Percentiles rank a stretch among this genome's conserved stretches.
Evolutionary conservation across 2,888 invertebrate genomes (phyloP).

Genomic region (Chironomus riparius): DNA sequence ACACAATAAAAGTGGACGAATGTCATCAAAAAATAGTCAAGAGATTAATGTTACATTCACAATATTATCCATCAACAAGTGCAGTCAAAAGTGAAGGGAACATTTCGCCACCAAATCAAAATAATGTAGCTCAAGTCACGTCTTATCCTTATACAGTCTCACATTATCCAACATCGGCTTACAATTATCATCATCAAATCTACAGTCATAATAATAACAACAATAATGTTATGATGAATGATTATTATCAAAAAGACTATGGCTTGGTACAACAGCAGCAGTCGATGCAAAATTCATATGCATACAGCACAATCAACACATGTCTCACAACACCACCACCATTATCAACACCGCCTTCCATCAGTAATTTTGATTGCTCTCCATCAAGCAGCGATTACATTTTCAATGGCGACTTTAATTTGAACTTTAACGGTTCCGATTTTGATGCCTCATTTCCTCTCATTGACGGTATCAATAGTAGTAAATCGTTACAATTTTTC

Average conservation of each 20-base stretch:
- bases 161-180: neutral
- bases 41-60: constrained; percentile 29
- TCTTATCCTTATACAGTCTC: neutral
- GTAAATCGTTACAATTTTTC: neutral
- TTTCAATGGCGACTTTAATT: constrained; percentile 14
- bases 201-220: neutral
- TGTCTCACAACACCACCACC: neutral
- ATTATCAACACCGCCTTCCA: neutral
- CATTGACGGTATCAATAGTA: neutral
- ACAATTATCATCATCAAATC: neutral
- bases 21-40: constrained; percentile 29
- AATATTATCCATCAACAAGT: constrained; percentile 21
- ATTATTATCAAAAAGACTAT: neutral
- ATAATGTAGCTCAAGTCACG: neutral
- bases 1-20: neutral
- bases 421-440: neutral
- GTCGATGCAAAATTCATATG: neutral
- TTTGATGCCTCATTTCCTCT: constrained; percentile 1
- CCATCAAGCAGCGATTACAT: constrained; percentile 2
- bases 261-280: neutral
- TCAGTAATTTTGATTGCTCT: neutral
- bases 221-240: neutral
- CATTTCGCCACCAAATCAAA: neutral
- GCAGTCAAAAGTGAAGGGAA: neutral
- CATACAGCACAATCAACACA: neutral